Base-by-base conservation (phyloP, 1,140 invertebrate genomes). In the Ceratina japonica region DNA sequence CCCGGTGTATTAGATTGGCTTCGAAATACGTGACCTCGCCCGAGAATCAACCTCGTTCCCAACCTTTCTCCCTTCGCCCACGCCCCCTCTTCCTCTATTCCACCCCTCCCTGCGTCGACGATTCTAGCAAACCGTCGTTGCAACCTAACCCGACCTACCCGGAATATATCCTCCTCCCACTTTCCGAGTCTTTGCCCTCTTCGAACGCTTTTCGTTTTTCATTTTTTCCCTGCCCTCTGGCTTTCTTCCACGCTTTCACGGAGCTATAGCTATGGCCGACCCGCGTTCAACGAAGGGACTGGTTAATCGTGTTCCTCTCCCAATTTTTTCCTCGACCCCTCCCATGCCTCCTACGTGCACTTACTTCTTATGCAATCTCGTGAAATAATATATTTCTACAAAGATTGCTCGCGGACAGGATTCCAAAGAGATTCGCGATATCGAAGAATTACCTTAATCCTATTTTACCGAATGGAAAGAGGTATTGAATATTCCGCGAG, bases 21-120 rank as follows among this genome's bases (percentile, higher is more conserved):
- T 80, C 86, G 85, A 87, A 87, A 90, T 91, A 92, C 91, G 91
- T 92, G 91, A 92, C 91, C 88, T 91, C 89, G 90, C 90, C 88
- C 75, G 85, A 87, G 86, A 91, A 90, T 90, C 90, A 90, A 85
- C 86, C 84, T 90, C 85, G 65, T 89, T 89, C 80, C 84, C 82
- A 79, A 63, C 77, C 75, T 77, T 80, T 85, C 68, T 70, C 64
- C 79, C 79, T 73, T 72, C 76, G 65, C 70, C 78, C 74, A 51
- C 13, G 56, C 27, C 51, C 37, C 37, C 54, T 72, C 80, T 71
- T 56, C 10, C n/a, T 56, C 75, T 62, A 68, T 79, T 72, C 79
- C 52, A 20, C 74, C 75, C 74, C 59, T 77, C 54, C 27, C 66
- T 58, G 63, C 65, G 68, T 72, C 82, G 72, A 84, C 73, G 56